Percentiles rank a stretch among this genome's conserved stretches.
Conservation (phyloP, 1,140 invertebrate genomes). For the Platorchestia sp. region DNA sequence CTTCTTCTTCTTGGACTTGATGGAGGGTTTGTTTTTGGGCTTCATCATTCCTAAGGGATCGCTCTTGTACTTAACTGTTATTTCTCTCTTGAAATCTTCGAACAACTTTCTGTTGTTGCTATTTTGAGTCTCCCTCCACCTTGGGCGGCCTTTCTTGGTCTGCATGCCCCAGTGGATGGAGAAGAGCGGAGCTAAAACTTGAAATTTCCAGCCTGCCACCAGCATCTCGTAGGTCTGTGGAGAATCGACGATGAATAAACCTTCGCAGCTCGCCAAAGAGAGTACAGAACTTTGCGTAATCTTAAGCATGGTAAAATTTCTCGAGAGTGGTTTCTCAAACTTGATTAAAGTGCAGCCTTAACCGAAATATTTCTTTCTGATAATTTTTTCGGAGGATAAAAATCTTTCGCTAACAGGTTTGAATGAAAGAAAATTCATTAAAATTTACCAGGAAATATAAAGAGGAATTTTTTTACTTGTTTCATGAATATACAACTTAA, state of each 20-base stretch:
- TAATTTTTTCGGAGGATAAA: too few relatives aligned
- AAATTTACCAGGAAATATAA: too few relatives aligned
- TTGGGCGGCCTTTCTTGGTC: conserved; percentile 79
- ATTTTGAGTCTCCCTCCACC: conserved; percentile 89
- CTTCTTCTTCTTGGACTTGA: not conserved
- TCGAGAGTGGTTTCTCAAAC: not conserved
- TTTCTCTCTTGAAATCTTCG: conserved; percentile 86
- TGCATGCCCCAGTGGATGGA: conserved; percentile 86
- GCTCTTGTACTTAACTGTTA: conserved; percentile 73
- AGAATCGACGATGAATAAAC: not conserved
- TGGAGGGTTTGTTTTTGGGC: conserved; percentile 47
- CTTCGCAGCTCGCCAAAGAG: not conserved
- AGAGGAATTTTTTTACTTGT: too few relatives aligned
- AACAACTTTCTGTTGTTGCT: conserved; percentile 85
- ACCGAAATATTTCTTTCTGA: not conserved
- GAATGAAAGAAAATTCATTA: too few relatives aligned
- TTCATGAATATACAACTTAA: too few relatives aligned
- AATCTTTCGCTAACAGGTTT: too few relatives aligned
- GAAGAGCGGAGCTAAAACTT: conserved; percentile 90
- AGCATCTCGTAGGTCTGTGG: conserved; percentile 94
- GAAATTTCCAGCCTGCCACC: conserved; percentile 89
- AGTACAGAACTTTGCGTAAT: not conserved
- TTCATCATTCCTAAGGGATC: conserved; percentile 66
- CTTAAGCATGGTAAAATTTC: not conserved
- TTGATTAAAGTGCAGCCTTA: not conserved